Percentiles rank a stretch among this genome's conserved stretches.
These are phyloP conservation scores for Drosophila tristis DNA, from an alignment of 1,140 invertebrate species.

Conservation along the genomic window DNA sequence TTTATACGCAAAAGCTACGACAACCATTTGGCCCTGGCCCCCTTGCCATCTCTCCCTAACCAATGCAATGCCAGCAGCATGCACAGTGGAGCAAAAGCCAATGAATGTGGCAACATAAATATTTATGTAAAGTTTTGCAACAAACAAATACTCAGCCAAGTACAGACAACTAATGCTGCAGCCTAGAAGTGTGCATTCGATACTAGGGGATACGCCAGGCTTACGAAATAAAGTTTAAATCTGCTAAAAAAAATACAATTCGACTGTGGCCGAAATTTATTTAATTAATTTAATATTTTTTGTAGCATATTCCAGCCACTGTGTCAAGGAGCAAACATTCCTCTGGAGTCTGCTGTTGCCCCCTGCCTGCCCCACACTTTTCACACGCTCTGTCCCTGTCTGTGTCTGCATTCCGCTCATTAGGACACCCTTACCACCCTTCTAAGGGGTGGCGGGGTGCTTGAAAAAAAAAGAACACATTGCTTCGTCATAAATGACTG, in stretches of 20 bases:
- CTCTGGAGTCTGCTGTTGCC: too few species aligned
- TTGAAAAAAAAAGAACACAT: slow-evolving; percentile 50
- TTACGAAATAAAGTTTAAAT: not conserved
- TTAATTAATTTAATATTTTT: not conserved
- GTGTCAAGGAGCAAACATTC: too few species aligned
- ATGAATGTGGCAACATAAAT: not conserved
- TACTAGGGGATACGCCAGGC: too few species aligned
- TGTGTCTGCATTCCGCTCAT: slow-evolving; percentile 52
- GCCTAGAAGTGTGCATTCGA: too few species aligned
- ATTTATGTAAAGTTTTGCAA: too few species aligned
- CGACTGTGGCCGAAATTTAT: too few species aligned
- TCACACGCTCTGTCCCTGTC: slow-evolving; percentile 6
- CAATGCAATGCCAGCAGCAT: slow-evolving; percentile 50
- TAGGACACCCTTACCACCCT: slow-evolving; percentile 42
- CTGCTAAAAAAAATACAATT: too few species aligned
- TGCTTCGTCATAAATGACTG: slow-evolving; percentile 74
- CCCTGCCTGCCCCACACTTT: not conserved
- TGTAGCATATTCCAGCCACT: too few species aligned
- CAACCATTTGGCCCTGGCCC: slow-evolving; percentile 16
- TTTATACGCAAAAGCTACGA: slow-evolving; percentile 58
- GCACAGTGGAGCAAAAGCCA: slow-evolving; percentile 15
- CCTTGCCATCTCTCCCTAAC: not conserved
- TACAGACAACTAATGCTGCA: too few species aligned
- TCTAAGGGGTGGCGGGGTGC: not conserved
- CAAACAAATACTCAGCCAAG: not conserved